Conservation (phyloP, 2,797 vertebrate genomes). For the Anniella stebbinsi region DNA sequence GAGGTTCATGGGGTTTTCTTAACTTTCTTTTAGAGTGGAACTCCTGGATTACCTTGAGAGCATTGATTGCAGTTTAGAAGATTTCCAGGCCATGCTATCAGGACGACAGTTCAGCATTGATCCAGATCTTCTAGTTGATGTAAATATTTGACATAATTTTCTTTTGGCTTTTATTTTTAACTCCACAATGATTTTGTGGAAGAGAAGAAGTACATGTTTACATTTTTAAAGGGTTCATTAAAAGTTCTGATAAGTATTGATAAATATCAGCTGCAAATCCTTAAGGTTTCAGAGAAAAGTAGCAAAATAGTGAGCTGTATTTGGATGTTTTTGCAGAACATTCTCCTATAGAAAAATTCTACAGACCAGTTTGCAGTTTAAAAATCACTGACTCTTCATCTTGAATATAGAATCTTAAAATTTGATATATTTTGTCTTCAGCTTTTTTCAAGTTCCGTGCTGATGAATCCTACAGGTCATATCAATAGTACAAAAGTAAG, state of each 20-base stretch:
- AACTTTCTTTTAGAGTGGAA: conserved; percentile 85
- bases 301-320: background rate
- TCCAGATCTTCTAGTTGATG: conserved; percentile 88
- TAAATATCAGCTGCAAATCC: background rate
- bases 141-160: conserved; percentile 69
- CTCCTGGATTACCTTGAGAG: conserved; percentile 98
- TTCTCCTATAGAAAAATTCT: background rate
- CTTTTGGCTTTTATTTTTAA: conserved; percentile 28
- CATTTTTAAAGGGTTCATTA: background rate
- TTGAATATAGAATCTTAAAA: conserved; percentile 56
- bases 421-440: conserved; percentile 78
- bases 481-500: conserved; percentile 84
- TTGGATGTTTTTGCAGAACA: background rate
- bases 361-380: background rate
- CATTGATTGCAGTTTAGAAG: conserved; percentile 97
- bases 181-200: background rate
- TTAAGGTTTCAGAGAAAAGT: background rate
- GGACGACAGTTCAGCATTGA: conserved; percentile 94
- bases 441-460: conserved; percentile 85
- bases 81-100: conserved; percentile 95
- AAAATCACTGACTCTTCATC: background rate
- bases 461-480: conserved; percentile 84
- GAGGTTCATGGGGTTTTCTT: background rate
- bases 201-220: background rate
- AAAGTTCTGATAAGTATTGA: background rate